phyloP scores from a whole-genome alignment of 2,113 vertebrate genomes.

The Gallinago paraguaiae region DNA sequence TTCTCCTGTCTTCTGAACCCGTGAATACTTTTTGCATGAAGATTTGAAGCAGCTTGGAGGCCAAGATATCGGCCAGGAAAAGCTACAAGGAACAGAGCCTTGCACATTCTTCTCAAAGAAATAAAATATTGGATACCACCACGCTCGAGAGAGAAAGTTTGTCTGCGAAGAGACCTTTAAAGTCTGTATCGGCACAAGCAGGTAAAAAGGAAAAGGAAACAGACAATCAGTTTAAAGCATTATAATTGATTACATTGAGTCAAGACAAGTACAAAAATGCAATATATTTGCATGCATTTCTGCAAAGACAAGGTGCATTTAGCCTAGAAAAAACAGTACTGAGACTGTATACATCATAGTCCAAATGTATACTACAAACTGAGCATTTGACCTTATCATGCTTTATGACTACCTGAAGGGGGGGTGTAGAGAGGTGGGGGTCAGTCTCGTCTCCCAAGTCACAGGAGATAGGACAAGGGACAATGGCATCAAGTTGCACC shows the following conservation, averaged over 20 bases:
- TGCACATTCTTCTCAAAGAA: conserved; percentile 97
- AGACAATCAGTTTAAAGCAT: background rate
- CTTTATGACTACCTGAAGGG: no score
- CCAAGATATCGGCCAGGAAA: conserved; percentile 92
- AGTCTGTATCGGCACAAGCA: conserved; percentile 71
- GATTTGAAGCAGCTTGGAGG: conserved; percentile 94
- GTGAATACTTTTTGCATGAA: conserved; percentile 94
- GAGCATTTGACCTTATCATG: background rate
- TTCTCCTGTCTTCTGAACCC: conserved; percentile 88
- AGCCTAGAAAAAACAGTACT: background rate
- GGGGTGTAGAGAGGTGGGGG: no score
- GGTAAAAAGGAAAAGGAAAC: background rate
- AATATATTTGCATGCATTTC: background rate
- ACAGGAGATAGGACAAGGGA: no score
- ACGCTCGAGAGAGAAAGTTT: conserved; percentile 93
- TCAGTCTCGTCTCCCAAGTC: no score
- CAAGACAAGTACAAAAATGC: background rate
- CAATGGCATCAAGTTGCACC: no score
- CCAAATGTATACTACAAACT: background rate
- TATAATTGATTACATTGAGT: background rate
- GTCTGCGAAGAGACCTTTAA: conserved; percentile 89
- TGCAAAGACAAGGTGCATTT: background rate
- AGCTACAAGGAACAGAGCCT: conserved; percentile 89
- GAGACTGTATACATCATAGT: accelerated
- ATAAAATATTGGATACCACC: conserved; percentile 97